Base-by-base conservation (phyloP, 2,888 invertebrate genomes). In the Aspidiotus destructor region DNA sequence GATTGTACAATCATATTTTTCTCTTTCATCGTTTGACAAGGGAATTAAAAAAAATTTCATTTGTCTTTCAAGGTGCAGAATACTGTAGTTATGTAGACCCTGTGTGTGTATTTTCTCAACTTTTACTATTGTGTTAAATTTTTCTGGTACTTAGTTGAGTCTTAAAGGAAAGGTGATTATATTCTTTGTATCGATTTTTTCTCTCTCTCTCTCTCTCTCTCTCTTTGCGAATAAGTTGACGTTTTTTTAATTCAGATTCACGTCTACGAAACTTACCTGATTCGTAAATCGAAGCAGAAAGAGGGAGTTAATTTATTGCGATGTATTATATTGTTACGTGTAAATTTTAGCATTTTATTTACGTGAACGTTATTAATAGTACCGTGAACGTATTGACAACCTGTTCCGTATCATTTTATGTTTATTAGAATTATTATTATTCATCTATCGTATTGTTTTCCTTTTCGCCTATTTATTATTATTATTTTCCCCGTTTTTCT, bases 321-420 rank as follows among this genome's bases (percentile, higher is more conserved):
- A 40, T 58, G 58, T 44, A 62, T 55, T 58, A 67, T 67, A 67
- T 58, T 60, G 67, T 67, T 67, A 48, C 28, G 28, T 67, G 60
- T 48, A 28, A 17, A 28, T 67, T 48, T 58, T 41, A 60, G 67
- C 60, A 60, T 67, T 67, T 67, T 67, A 67, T 60, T 48, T 57
- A 67, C 52, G 58, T 58, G 58, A 58, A 67, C 67, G 67, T 67
- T 67, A 60, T 67, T 48, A 28, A 28, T 28, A 28, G 5, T 28
- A 28, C 28, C 28, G 28, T 28, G 28, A 28, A 28, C 28, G 28
- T 28, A 28, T 28, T 28, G 28, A 28, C 28, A 28, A 28, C 28
- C 1, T 28, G 28, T 28, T 28, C 5, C 28, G 28, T 28, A 28
- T 28, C 28, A 28, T 28, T 28, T 28, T 28, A 28, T 28, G 28